phyloP scores from a whole-genome alignment of 2,888 invertebrate genomes.

The Eupithecia tripunctaria region DNA sequence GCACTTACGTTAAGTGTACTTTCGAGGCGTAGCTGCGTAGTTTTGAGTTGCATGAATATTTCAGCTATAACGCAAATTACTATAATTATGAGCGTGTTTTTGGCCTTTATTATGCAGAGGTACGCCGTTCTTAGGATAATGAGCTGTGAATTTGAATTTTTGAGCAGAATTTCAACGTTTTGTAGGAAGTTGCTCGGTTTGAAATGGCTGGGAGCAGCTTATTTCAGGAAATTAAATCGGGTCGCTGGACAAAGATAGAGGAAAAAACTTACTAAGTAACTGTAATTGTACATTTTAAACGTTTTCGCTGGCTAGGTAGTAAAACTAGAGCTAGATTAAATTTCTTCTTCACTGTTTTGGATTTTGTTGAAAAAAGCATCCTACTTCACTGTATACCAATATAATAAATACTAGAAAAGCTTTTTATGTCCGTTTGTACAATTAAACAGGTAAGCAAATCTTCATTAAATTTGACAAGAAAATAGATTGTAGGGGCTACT shows the following conservation, averaged over 20 bases:
- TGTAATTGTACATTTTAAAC: background rate
- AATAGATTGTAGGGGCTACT: background rate
- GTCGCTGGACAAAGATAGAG: background rate
- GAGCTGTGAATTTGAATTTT: constrained; percentile 17
- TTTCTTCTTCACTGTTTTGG: background rate
- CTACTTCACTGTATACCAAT: background rate
- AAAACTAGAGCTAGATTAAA: background rate
- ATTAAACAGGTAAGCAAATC: background rate
- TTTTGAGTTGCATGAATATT: constrained; percentile 34
- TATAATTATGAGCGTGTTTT: constrained; percentile 32
- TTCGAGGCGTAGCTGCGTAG: constrained; percentile 23
- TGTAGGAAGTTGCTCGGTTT: background rate
- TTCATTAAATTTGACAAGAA: background rate
- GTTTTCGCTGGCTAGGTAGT: background rate
- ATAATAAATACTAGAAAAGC: background rate
- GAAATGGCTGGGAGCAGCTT: background rate
- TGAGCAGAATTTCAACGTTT: background rate
- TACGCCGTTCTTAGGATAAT: constrained; percentile 20
- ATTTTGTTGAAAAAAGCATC: background rate
- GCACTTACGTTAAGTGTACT: constrained; percentile 38
- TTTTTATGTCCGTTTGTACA: background rate
- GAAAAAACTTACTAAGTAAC: background rate
- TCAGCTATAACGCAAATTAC: constrained; percentile 33
- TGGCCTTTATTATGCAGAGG: constrained; percentile 29
- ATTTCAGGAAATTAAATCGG: background rate